Evolutionary conservation across 2,888 invertebrate genomes (phyloP).

Genomic region (Drosophila mimica): DNA sequence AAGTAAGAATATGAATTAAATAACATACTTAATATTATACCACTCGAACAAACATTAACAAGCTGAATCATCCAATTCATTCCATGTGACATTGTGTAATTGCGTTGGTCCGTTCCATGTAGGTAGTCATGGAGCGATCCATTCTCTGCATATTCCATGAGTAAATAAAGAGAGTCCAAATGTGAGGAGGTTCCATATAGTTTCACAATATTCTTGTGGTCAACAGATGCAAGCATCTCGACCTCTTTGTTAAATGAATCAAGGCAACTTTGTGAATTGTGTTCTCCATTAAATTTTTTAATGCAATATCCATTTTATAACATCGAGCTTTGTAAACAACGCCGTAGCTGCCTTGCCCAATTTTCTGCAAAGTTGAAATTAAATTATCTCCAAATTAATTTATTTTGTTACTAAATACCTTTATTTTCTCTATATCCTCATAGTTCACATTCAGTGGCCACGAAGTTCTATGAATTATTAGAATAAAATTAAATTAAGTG

Average conservation of each 20-base stretch:
- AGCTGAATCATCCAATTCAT: constrained; percentile 6
- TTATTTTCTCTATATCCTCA: neutral
- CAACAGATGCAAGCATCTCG: neutral
- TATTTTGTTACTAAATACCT: too few species aligned
- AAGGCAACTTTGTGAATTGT: neutral
- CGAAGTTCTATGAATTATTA: neutral
- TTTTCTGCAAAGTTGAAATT: neutral
- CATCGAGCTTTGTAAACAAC: neutral
- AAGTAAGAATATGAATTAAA: neutral
- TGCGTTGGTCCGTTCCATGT: neutral
- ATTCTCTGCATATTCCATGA: constrained; percentile 5
- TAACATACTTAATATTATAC: neutral
- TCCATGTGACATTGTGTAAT: neutral
- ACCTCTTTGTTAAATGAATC: constrained; percentile 3
- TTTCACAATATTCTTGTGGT: constrained; percentile 1
- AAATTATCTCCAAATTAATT: too few species aligned
- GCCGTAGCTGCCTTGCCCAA: neutral
- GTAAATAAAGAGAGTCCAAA: neutral
- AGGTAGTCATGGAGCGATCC: neutral
- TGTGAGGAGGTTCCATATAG: neutral
- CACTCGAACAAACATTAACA: neutral
- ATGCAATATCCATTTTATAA: neutral
- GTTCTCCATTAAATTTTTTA: neutral
- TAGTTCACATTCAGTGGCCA: neutral
- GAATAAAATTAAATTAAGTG: neutral